Evolutionary conservation across 30 jellyfish, hydroid and myxozoan genomes (phyloP), one percentile per base, ranked within the genome.

Genomic region (Pseudorhiza aurosa): DNA sequence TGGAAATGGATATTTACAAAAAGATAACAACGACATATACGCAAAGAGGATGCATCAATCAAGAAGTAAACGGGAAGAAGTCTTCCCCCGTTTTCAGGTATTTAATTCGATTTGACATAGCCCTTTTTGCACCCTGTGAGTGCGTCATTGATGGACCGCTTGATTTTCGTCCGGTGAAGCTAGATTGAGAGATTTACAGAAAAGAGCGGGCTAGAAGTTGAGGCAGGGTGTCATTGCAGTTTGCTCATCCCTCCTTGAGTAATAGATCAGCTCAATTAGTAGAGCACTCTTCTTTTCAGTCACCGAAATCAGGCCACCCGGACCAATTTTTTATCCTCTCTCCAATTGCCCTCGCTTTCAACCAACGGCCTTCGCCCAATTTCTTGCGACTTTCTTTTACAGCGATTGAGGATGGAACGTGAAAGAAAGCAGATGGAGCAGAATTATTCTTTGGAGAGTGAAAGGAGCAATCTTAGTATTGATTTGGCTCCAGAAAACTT

Each of bases 401-500:
- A 85, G 96, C 89, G 96, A 14, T 59, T 85, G 53, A 62, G 77
- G 65, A 81, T 40, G 46, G 96, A 85, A 39, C 58, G 86, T 24
- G 96, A 85, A 56, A 42, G 96, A 25, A 55, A 80, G 51, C 96
- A 85, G 57, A 51, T 75, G 85, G 96, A 64, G 40, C 85, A 58
- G 69, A 65, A 69, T 39, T 30, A 32, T 7, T 33, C 86, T 5
- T 36, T 30, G 65, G 88, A 75, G 24, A 64, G 24, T 51, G 90
- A 63, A 44, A 29, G 35, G 14, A 55, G 37, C 58, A 65, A 78
- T 42, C 68, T 86, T 50, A 60, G 85, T 26, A 46, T 93, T 21
- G 97, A 93, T 58, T 76, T 92, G 67, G 98, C 98, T 36, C 88
- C 92, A 11, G 98, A 92, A 60, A 79, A 92, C 51, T 93, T 93